Evolutionary conservation across 2,113 vertebrate genomes (phyloP).

Genomic region (Phyllostomus discolor): DNA sequence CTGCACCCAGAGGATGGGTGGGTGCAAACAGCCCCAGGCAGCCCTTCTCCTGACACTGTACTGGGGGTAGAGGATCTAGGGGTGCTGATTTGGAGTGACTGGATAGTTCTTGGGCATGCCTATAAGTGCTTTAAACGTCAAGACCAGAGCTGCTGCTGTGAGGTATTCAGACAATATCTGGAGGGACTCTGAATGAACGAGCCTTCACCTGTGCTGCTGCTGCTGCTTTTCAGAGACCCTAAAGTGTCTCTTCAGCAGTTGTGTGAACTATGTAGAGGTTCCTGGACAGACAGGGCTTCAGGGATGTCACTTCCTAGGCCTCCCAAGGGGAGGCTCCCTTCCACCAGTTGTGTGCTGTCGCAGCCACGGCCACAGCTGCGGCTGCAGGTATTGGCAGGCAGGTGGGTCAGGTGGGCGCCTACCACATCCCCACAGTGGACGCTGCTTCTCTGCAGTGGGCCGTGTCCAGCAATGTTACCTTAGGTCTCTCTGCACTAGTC

Average conservation of each 20-base stretch:
- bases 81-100: not conserved
- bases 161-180: not conserved
- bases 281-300: not conserved
- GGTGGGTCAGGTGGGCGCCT: not conserved
- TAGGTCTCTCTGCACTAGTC: not conserved
- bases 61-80: not conserved
- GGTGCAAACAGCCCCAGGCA: not conserved
- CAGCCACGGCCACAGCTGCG: not conserved
- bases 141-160: too few species aligned
- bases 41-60: not conserved
- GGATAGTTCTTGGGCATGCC: too few species aligned
- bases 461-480: not conserved
- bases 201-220: too few species aligned
- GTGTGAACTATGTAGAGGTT: not conserved
- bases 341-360: not conserved
- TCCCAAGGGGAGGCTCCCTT: not conserved
- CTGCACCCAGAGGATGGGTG: not conserved
- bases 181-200: too few species aligned
- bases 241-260: not conserved
- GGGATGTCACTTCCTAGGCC: not conserved
- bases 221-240: not conserved
- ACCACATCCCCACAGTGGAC: not conserved
- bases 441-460: not conserved
- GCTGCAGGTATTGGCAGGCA: not conserved
- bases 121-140: not conserved